phyloP scores from a whole-genome alignment of 2,888 invertebrate genomes.

The Cheilosia soror region DNA sequence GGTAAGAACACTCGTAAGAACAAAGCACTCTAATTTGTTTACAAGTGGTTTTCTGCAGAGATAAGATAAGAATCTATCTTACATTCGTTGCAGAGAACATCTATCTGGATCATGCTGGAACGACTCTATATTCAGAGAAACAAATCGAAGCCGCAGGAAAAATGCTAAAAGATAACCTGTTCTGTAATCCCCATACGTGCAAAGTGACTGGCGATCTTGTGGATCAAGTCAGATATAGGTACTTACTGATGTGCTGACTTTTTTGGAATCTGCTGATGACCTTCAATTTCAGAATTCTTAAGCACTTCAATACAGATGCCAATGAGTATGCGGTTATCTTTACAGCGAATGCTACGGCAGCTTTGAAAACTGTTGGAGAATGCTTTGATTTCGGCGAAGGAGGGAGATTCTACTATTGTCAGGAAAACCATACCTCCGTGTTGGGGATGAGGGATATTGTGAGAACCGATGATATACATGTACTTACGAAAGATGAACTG shows the following conservation, averaged over 20 bases:
- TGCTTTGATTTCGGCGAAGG: conserved; percentile 87
- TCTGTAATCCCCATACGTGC: conserved; percentile 96
- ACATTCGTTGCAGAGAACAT: conserved; percentile 85
- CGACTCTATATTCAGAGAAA: conserved; percentile 91
- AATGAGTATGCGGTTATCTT: conserved; percentile 95
- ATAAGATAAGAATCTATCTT: conserved; percentile 29
- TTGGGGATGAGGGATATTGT: conserved; percentile 94
- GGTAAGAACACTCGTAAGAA: conserved; percentile 71
- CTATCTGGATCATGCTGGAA: conserved; percentile 96
- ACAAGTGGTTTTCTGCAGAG: conserved; percentile 1
- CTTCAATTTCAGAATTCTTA: conserved; percentile 87
- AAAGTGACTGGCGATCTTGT: conserved; percentile 92
- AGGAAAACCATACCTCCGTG: conserved; percentile 98
- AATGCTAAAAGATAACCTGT: conserved; percentile 89
- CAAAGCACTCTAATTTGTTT: neutral
- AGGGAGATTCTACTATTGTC: conserved; percentile 91
- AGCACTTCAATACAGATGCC: conserved; percentile 91
- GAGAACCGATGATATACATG: conserved; percentile 85
- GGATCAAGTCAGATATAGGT: conserved; percentile 92
- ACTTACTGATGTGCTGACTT: conserved; percentile 79
- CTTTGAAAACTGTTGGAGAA: conserved; percentile 93
- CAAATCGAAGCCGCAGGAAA: conserved; percentile 88
- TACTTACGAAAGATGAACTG: conserved; percentile 86
- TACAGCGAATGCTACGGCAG: conserved; percentile 96
- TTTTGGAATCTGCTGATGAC: neutral